Conservation (phyloP, 2,797 vertebrate species). For the Melanogrammus aeglefinus region DNA sequence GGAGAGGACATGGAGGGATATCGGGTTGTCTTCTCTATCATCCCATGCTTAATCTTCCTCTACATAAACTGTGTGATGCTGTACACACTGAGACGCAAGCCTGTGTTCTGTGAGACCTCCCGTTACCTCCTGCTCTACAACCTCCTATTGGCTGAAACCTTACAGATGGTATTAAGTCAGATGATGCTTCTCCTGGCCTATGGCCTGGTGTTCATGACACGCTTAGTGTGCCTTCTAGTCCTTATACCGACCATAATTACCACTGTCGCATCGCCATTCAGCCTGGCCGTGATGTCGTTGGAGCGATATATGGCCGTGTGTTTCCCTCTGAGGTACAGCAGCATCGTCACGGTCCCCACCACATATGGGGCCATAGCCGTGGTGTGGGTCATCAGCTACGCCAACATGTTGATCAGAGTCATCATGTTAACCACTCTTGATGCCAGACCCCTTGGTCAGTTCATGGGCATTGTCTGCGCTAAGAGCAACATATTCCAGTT, state of each 20-base stretch:
- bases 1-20: neutral
- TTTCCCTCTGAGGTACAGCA: slow-evolving; percentile 56
- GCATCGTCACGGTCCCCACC: slow-evolving; percentile 50
- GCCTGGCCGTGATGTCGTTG: slow-evolving; percentile 65
- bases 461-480: neutral
- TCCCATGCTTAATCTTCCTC: slow-evolving; percentile 23
- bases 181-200: slow-evolving; percentile 27
- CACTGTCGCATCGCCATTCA: slow-evolving; percentile 50
- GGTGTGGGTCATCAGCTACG: slow-evolving; percentile 46
- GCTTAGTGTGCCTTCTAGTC: slow-evolving; percentile 42
- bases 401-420: slow-evolving; percentile 27
- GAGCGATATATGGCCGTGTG: slow-evolving; percentile 69
- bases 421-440: slow-evolving; percentile 15
- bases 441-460: neutral
- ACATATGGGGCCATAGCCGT: slow-evolving; percentile 36
- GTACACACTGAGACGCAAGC: slow-evolving; percentile 47
- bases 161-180: slow-evolving; percentile 32
- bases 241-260: slow-evolving; percentile 12
- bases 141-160: slow-evolving; percentile 54
- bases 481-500: slow-evolving; percentile 21
- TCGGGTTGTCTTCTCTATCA: neutral
- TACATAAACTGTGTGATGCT: slow-evolving; percentile 48
- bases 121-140: slow-evolving; percentile 53
- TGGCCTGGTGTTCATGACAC: slow-evolving; percentile 16
- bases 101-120: slow-evolving; percentile 48